Evolutionary conservation across 2,113 vertebrate genomes (phyloP).

Genomic region (Pogona vitticeps): DNA sequence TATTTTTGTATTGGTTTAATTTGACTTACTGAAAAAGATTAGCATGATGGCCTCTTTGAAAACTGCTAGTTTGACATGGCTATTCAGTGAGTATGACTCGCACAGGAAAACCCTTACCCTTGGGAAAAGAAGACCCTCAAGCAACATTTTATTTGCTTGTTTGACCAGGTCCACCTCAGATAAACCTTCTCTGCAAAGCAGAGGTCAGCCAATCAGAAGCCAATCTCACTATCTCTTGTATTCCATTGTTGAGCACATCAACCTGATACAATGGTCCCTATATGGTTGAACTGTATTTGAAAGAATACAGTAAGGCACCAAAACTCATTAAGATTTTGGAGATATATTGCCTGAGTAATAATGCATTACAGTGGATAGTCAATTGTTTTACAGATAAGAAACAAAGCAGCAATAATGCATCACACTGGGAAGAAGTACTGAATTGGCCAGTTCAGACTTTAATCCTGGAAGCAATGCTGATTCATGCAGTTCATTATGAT

Average conservation of each 20-base stretch:
- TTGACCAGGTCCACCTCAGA: background rate
- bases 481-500: constrained; percentile 1
- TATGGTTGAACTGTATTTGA: constrained; percentile 21
- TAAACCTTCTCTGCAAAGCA: constrained; percentile 1
- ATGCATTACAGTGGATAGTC: constrained; percentile 19
- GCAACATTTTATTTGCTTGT: background rate
- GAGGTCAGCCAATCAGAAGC: background rate
- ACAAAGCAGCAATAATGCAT: constrained; percentile 22
- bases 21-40: too few relatives aligned
- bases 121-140: background rate
- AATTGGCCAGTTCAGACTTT: background rate
- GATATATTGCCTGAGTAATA: constrained; percentile 28
- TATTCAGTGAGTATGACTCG: background rate
- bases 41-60: background rate
- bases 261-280: constrained; percentile 25
- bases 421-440: background rate
- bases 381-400: constrained; percentile 22
- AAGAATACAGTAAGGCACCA: constrained; percentile 33
- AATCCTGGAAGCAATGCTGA: background rate
- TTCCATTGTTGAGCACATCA: background rate
- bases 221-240: background rate
- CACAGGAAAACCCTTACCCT: background rate
- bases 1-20: too few relatives aligned
- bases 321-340: constrained; percentile 34
- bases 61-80: background rate